These are phyloP conservation scores for Lophotis ruficrista DNA, from an alignment of 2,113 vertebrate species.

Conservation along the genomic window DNA sequence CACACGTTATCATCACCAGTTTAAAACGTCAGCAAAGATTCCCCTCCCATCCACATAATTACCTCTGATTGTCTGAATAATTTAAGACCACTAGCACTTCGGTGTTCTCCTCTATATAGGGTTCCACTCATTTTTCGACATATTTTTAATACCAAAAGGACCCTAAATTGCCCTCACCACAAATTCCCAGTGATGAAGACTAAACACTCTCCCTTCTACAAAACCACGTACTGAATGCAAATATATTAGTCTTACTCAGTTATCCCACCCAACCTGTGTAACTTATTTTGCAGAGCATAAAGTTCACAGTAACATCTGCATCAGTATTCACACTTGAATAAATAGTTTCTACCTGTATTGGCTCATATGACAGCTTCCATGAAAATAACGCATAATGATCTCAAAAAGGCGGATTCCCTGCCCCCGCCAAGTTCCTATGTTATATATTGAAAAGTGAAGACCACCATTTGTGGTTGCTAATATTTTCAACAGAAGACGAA, in stretches of 20 bases:
- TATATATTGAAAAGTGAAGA: not conserved
- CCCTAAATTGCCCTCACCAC: not conserved
- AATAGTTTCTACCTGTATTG: not conserved
- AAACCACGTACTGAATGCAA: not conserved
- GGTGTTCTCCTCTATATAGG: not conserved
- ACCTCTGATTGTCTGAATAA: not conserved
- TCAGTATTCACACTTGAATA: not conserved
- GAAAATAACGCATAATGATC: not conserved
- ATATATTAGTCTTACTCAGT: not conserved
- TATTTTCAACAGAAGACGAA: not conserved
- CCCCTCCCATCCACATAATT: not conserved
- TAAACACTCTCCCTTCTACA: not conserved
- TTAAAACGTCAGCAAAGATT: not conserved
- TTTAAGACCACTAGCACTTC: not conserved
- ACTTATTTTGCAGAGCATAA: not conserved
- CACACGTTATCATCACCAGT: not conserved
- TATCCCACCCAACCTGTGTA: not conserved
- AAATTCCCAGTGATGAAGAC: not conserved
- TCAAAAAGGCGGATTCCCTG: not conserved
- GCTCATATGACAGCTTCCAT: not conserved
- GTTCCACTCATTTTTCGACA: not conserved
- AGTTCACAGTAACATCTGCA: not conserved
- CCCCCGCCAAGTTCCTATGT: not conserved
- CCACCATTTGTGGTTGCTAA: not conserved
- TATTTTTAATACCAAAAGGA: not conserved